Conservation (phyloP, 2,113 vertebrate species). For the Lontra canadensis region DNA sequence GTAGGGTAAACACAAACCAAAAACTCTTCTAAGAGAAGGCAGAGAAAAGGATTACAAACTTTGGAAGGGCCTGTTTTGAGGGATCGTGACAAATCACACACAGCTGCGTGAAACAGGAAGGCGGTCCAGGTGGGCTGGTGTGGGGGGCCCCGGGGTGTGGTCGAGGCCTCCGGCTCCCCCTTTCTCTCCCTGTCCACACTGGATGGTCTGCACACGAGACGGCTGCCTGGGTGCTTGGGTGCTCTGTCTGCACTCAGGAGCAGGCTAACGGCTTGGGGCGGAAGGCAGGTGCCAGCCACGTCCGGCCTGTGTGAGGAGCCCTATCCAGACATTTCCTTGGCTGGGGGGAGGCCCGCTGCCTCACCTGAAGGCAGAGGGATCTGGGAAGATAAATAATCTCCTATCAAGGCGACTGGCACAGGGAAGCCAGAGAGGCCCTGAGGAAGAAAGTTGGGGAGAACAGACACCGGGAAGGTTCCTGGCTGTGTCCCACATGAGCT, state of each 20-base stretch:
- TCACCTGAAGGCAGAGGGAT: not conserved
- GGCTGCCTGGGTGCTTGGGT: not conserved
- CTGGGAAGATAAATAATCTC: not conserved
- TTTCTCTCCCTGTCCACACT: not conserved
- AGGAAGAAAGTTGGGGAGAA: not conserved
- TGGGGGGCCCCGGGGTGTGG: fast-evolving
- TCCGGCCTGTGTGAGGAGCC: not conserved
- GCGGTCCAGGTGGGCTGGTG: too few relatives aligned
- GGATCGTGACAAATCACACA: not conserved
- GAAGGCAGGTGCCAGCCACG: too few relatives aligned
- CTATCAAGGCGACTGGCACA: fast-evolving
- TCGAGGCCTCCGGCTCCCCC: fast-evolving
- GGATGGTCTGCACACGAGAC: fast-evolving
- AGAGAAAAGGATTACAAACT: not conserved
- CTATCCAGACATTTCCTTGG: not conserved
- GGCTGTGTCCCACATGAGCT: not conserved
- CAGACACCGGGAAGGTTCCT: fast-evolving
- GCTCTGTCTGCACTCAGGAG: not conserved
- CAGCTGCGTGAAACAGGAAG: not conserved
- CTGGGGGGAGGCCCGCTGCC: not conserved
- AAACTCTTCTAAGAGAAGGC: not conserved
- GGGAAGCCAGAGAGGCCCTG: not conserved
- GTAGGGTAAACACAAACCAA: not conserved
- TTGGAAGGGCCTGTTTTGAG: not conserved
- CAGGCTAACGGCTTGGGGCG: too few relatives aligned